Conservation (phyloP, 92 coral and sea anemone genomes). For the Umimayanthus chanpuru region DNA sequence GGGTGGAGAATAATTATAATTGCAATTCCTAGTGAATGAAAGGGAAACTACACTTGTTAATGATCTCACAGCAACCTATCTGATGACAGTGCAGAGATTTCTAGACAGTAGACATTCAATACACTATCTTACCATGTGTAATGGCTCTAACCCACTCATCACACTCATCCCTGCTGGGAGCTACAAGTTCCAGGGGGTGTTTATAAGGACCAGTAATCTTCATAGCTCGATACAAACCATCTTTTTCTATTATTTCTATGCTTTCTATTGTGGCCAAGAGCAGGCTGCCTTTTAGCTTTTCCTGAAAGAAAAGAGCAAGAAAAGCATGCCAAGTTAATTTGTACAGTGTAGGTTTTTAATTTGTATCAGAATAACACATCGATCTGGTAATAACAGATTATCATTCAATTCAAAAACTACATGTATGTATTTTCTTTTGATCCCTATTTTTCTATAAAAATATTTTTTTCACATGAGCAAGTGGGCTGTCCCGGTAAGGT, state of each 20-base stretch:
- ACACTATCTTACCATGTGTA: conserved; percentile 57
- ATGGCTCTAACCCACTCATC: conserved; percentile 78
- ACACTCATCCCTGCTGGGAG: conserved; percentile 69
- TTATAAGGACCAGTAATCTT: conserved; percentile 68
- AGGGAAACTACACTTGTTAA: no score
- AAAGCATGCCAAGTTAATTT: neutral
- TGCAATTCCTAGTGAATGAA: no score
- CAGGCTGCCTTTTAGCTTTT: conserved; percentile 81
- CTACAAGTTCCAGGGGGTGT: conserved; percentile 75
- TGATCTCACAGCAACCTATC: neutral
- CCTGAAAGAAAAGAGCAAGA: conserved; percentile 47
- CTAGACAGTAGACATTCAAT: neutral
- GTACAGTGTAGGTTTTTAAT: no score
- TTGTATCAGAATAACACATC: neutral
- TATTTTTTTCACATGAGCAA: no score
- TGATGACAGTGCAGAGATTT: neutral
- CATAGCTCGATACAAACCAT: conserved; percentile 59
- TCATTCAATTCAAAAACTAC: no score
- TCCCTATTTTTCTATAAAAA: no score
- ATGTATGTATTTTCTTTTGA: no score
- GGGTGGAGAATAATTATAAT: no score
- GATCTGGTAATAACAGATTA: neutral
- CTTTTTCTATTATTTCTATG: conserved; percentile 49
- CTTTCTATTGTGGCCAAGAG: conserved; percentile 74
- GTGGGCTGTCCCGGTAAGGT: no score